Conservation (phyloP, 2,797 vertebrate genomes). For the Eremophila alpestris region DNA sequence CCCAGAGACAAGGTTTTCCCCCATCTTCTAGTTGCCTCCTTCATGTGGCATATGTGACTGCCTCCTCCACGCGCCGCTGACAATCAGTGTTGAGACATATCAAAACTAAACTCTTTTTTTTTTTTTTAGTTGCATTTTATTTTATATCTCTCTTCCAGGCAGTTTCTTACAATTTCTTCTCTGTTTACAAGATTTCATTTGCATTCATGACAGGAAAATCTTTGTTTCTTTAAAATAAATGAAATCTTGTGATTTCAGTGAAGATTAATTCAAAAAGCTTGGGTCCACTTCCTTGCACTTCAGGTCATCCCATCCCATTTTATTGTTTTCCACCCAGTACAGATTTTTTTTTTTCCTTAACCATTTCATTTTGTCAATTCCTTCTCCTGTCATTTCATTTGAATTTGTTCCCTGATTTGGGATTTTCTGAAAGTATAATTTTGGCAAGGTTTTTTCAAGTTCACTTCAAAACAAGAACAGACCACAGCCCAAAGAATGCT, state of each 20-base stretch:
- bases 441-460: too few species aligned
- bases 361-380: too few species aligned
- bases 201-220: neutral
- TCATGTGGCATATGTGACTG: neutral
- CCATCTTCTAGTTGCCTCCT: too few species aligned
- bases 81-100: neutral
- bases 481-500: too few species aligned
- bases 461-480: too few species aligned
- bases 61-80: neutral
- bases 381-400: too few species aligned
- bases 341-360: too few species aligned
- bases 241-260: neutral
- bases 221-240: neutral
- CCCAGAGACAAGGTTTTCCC: neutral
- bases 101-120: neutral
- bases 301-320: neutral
- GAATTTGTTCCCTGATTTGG: too few species aligned
- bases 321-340: too few species aligned
- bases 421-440: too few species aligned
- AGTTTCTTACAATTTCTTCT: neutral
- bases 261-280: too few species aligned
- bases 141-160: neutral
- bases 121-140: neutral
- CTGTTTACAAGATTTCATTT: neutral
- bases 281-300: neutral